Evolutionary conservation across 92 coral and sea anemone genomes (phyloP).

Genomic region (Bergia sp.): DNA sequence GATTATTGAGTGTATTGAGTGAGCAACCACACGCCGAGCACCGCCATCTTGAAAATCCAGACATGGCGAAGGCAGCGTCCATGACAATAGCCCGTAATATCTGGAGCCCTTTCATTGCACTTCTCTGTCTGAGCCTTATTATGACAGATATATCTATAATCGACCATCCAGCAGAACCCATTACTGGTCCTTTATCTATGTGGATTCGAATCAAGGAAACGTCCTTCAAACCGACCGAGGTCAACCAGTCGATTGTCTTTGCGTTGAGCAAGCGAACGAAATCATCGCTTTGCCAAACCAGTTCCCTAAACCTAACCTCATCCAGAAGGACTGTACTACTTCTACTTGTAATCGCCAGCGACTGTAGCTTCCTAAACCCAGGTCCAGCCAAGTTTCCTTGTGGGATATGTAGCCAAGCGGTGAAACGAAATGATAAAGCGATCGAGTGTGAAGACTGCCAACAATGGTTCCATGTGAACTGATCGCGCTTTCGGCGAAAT

Average conservation of each 20-base stretch:
- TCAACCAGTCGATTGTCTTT: not conserved
- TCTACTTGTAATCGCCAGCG: slow-evolving; percentile 17
- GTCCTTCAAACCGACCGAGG: slow-evolving; percentile 13
- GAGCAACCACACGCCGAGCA: not conserved
- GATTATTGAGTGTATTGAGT: not conserved
- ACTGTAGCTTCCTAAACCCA: slow-evolving; percentile 22
- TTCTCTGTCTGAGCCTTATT: slow-evolving; percentile 1
- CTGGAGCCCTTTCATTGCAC: not conserved
- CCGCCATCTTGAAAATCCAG: not conserved
- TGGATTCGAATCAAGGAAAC: slow-evolving; percentile 1
- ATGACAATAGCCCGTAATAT: slow-evolving; percentile 3
- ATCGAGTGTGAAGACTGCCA: slow-evolving; percentile 7
- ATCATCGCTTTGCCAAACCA: not conserved
- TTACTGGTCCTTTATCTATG: slow-evolving; percentile 1
- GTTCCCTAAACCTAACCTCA: slow-evolving; percentile 5
- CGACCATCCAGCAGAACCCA: not conserved
- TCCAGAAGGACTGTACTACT: slow-evolving; percentile 12
- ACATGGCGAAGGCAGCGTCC: not conserved
- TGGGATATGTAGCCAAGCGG: not conserved
- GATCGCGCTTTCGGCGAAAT: slow-evolving; percentile 6
- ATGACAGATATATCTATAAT: not conserved
- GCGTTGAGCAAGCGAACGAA: not conserved
- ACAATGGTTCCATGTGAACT: slow-evolving; percentile 11
- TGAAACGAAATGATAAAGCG: not conserved
- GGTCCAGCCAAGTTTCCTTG: not conserved